Evolutionary conservation across 2,888 invertebrate species (phyloP).

Genomic region (Eurytoma adleriae): DNA sequence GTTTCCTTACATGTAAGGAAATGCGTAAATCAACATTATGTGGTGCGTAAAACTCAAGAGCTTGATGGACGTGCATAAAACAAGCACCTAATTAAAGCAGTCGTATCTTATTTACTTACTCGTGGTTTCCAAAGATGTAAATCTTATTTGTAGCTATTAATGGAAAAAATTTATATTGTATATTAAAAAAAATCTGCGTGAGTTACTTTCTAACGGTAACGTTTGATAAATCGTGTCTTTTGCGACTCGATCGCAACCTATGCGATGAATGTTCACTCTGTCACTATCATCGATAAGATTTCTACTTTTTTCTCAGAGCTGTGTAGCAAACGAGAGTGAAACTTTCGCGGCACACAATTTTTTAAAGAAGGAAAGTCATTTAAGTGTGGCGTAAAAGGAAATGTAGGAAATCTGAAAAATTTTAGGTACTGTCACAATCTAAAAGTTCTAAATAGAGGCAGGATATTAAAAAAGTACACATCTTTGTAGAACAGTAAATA

Average conservation of each 20-base stretch:
- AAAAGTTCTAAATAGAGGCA: no score
- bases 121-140: constrained; percentile 31
- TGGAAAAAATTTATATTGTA: neutral
- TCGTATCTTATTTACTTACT: neutral
- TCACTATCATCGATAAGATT: constrained; percentile 40
- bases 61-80: constrained; percentile 4
- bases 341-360: constrained; percentile 37
- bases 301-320: neutral
- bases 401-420: no score
- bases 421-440: no score
- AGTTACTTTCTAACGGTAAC: constrained; percentile 32
- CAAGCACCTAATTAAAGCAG: constrained; percentile 27
- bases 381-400: neutral
- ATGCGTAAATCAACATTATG: no score
- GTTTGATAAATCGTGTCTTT: constrained; percentile 18
- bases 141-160: neutral
- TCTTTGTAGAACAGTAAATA: no score
- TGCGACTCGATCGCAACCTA: neutral
- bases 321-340: constrained; percentile 35
- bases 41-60: no score
- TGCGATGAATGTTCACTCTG: neutral
- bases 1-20: no score
- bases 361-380: constrained; percentile 9
- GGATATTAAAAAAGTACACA: no score
- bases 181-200: neutral